Conservation (phyloP, 2,113 vertebrate genomes). For the Pelvicachromis taeniatus region DNA sequence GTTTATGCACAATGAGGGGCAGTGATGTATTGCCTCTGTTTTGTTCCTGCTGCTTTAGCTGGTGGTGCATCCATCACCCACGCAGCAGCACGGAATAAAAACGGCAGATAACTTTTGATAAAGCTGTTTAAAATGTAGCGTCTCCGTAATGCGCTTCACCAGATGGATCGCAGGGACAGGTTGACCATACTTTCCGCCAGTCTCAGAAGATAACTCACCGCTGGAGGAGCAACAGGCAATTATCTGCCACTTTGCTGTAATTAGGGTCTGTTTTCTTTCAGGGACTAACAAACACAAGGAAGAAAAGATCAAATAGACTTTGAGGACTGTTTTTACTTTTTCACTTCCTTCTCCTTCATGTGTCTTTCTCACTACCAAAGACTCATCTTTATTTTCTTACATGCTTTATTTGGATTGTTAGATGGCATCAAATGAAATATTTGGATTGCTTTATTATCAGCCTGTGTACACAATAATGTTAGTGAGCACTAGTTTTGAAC, state of each 20-base stretch:
- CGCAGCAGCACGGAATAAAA: constrained; percentile 9
- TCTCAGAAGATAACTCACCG: constrained; percentile 49
- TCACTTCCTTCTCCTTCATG: not conserved
- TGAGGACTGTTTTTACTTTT: not conserved
- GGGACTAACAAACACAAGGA: not conserved
- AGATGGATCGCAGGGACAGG: not conserved
- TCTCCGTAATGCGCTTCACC: constrained; percentile 12
- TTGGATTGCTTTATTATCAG: not conserved
- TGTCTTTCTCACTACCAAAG: not conserved
- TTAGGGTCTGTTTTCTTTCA: constrained; percentile 67
- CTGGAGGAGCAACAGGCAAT: constrained; percentile 67
- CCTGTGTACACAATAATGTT: not conserved
- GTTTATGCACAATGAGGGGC: constrained; percentile 5
- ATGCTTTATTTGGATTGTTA: not conserved
- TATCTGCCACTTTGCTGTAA: constrained; percentile 70
- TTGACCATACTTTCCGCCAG: constrained; percentile 32
- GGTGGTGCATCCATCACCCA: constrained; percentile 52
- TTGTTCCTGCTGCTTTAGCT: not conserved
- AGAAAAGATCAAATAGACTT: not conserved
- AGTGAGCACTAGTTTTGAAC: not conserved
- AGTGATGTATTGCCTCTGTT: constrained; percentile 50
- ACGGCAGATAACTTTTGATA: constrained; percentile 45
- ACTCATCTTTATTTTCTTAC: not conserved
- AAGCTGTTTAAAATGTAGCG: constrained; percentile 43
- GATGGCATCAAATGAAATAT: not conserved